Percentiles rank a stretch among this genome's conserved stretches.
phyloP scores from a whole-genome alignment of 2,888 invertebrate species.

The Drosophila antonietae region DNA sequence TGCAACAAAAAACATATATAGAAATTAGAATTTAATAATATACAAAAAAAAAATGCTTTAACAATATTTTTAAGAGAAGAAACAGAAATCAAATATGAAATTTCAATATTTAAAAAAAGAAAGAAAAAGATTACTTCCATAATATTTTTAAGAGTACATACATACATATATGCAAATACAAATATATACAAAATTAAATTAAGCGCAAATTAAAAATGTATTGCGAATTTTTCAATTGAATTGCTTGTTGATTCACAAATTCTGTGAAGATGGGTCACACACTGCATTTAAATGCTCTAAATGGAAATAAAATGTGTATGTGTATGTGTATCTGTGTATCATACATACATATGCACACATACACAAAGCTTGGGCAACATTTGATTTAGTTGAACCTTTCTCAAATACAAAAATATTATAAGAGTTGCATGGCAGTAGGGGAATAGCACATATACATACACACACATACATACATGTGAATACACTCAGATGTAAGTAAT shows the following conservation, averaged over 20 bases:
- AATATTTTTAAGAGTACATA: neutral
- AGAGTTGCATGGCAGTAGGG: neutral
- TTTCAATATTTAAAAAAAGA: neutral
- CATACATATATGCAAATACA: neutral
- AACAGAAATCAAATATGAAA: neutral
- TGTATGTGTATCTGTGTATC: neutral
- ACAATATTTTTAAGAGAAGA: neutral
- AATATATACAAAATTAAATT: neutral
- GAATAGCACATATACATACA: neutral
- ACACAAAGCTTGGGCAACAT: neutral
- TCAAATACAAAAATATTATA: neutral
- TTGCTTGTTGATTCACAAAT: constrained; percentile 10
- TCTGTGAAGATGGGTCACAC: neutral
- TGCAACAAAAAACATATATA: too few species aligned
- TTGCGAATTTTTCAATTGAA: neutral
- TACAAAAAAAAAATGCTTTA: neutral
- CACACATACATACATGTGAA: neutral
- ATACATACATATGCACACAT: neutral
- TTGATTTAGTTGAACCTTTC: constrained; percentile 1
- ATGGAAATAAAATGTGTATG: neutral
- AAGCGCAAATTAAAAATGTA: neutral
- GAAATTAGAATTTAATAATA: too few species aligned
- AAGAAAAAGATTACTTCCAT: neutral
- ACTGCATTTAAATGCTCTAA: neutral
- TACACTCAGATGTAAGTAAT: neutral